Base-by-base conservation (phyloP, 2,888 invertebrate species). In the Meteorus colon region DNA sequence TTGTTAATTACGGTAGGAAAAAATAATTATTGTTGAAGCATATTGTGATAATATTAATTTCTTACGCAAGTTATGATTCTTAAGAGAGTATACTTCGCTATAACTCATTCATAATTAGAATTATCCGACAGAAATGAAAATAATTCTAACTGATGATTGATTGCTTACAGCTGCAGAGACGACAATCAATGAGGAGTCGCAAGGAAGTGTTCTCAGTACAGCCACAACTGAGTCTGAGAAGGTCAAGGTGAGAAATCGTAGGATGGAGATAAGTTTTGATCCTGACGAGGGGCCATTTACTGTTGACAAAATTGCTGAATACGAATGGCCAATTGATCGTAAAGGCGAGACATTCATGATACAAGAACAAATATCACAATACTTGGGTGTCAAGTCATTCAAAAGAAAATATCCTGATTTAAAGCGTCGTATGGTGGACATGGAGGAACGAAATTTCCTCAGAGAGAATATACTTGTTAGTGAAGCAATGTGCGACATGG, bases 331-430 rank as follows among this genome's bases (percentile, higher is more conserved):
- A 6, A 92, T 92, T 41, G 93, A 86, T 77, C 94, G 76, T 90
- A 92, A 88, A 82, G 93, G 94, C 68, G 95, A 98, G 84, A 95
- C 96, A 69, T 97, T 94, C 90, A 97, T 98, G 95, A 94, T 98
- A 76, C 98, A 99, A 90, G 99, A 99, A 89, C 99, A 96, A 89
- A 95, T 99, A 78, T 96, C 97, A 0, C 96, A 98, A 88, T 98
- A 96, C 90, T 92, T 99, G 78, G 96, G 96, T 55, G 96, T 99
- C 45, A 98, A 97, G 88, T 98, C 98, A 76, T 99, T 99, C 90
- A 98, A 98, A 89, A 92, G 99, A 80, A 97, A 98, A 87, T 97
- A 97, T 90, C 95, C 96, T n/a, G 96, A 97, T 89, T 89, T 97
- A 72, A 93, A 94, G 81, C 92, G 98, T 74, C 92, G 98, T 73